Percentiles rank a stretch among this genome's conserved stretches.
These are phyloP conservation scores for Catostomus latipinnis DNA, from an alignment of 2,797 vertebrate species.

Conservation along the genomic window DNA sequence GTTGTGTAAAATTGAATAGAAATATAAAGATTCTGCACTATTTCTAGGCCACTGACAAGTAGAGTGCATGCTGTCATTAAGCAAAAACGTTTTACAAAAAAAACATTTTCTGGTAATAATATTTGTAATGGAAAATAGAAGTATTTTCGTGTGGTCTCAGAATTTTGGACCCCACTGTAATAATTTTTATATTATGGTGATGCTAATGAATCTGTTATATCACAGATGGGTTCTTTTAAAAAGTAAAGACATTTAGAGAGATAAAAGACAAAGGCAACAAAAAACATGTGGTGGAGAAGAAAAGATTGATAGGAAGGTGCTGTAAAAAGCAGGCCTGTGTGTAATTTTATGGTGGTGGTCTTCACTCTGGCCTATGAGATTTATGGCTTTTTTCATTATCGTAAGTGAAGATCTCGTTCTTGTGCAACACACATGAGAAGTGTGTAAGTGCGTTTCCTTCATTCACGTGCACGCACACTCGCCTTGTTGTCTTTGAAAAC, in stretches of 20 bases:
- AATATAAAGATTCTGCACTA: no score
- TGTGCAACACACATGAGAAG: slow-evolving; percentile 31
- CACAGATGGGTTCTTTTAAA: neutral
- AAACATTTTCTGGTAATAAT: no score
- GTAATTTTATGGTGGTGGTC: slow-evolving; percentile 33
- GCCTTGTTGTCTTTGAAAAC: slow-evolving; percentile 27
- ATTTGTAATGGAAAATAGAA: no score
- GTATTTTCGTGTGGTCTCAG: no score
- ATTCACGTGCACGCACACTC: slow-evolving; percentile 2
- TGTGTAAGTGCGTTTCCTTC: slow-evolving; percentile 23
- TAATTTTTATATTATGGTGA: neutral
- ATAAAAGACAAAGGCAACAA: neutral
- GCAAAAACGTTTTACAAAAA: no score
- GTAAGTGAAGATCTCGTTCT: slow-evolving; percentile 57
- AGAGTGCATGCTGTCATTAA: no score
- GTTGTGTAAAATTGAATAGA: no score
- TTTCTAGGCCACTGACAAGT: no score
- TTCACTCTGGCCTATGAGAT: slow-evolving; percentile 41
- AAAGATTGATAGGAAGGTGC: slow-evolving; percentile 4
- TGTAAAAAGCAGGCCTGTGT: slow-evolving; percentile 44
- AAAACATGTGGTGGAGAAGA: slow-evolving; percentile 15
- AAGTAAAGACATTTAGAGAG: neutral
- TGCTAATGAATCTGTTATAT: no score
- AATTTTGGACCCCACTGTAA: neutral
- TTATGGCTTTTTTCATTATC: slow-evolving; percentile 58